Conservation (phyloP, 2,888 invertebrate genomes). For the Tetropium fuscum region DNA sequence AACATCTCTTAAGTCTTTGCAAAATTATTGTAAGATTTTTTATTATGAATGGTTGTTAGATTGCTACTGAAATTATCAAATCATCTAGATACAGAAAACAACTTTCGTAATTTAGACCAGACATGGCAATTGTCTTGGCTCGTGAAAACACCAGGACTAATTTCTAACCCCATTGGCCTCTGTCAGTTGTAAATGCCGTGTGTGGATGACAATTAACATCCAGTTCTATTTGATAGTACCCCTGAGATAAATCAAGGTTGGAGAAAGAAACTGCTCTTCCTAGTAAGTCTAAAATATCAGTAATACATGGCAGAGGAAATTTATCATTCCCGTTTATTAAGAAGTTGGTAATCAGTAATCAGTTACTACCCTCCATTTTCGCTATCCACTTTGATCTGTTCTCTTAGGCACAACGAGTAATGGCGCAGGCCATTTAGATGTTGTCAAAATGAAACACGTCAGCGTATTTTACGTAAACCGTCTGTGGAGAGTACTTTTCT, state of each 20-base stretch:
- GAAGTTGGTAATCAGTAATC: no score
- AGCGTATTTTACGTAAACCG: no score
- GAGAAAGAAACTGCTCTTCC: conserved; percentile 47
- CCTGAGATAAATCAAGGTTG: conserved; percentile 45
- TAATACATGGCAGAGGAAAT: conserved; percentile 1
- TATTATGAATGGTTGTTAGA: conserved; percentile 40
- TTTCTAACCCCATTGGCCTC: conserved; percentile 50
- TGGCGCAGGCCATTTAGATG: no score
- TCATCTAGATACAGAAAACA: conserved; percentile 38
- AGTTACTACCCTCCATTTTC: no score
- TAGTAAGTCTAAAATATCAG: conserved; percentile 40
- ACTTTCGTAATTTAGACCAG: conserved; percentile 38
- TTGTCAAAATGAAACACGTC: no score
- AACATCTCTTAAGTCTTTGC: conserved; percentile 11
- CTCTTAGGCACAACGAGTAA: no score
- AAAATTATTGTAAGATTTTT: conserved; percentile 30
- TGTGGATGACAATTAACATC: conserved; percentile 36
- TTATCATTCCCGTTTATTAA: no score
- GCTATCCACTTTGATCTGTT: no score
- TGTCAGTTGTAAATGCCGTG: conserved; percentile 48
- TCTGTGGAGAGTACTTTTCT: no score
- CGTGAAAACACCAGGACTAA: conserved; percentile 46
- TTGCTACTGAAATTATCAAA: conserved; percentile 44
- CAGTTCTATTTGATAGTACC: conserved; percentile 49
- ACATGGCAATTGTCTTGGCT: conserved; percentile 46